Evolutionary conservation across 2,113 vertebrate genomes (phyloP).

Genomic region (Phycodurus eques): DNA sequence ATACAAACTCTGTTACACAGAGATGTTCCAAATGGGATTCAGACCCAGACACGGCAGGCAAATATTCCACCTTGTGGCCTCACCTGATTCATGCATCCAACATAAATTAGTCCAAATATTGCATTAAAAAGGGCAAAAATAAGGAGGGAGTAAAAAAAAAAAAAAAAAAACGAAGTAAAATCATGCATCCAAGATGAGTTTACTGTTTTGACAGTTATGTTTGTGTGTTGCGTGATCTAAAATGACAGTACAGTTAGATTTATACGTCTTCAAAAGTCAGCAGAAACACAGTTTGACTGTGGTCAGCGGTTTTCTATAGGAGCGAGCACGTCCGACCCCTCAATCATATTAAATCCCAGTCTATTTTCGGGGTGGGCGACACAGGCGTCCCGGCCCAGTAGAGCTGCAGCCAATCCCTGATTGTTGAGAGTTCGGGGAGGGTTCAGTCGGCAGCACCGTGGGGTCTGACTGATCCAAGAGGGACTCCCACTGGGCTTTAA

Average conservation of each 20-base stretch:
- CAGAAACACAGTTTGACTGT: constrained; percentile 62
- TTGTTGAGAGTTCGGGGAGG: constrained; percentile 76
- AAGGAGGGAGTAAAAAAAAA: not conserved
- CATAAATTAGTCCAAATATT: too few relatives aligned
- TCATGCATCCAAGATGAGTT: not conserved
- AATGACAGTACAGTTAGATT: constrained; percentile 10
- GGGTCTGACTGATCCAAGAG: constrained; percentile 74
- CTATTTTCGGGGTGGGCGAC: constrained; percentile 55
- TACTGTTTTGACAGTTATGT: not conserved
- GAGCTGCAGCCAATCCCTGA: constrained; percentile 71
- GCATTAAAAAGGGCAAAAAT: not conserved
- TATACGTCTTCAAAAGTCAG: constrained; percentile 59
- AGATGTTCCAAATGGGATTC: too few relatives aligned
- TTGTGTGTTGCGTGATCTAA: not conserved
- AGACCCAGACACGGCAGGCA: too few relatives aligned
- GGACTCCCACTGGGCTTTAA: constrained; percentile 74
- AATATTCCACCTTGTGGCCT: too few relatives aligned
- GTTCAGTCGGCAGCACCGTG: constrained; percentile 73
- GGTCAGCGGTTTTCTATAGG: constrained; percentile 75
- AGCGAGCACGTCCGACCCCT: constrained; percentile 64
- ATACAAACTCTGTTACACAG: too few relatives aligned
- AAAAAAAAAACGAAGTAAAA: not conserved
- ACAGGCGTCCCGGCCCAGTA: constrained; percentile 57
- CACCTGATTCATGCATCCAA: too few relatives aligned
- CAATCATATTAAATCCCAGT: constrained; percentile 67